Percentiles rank a stretch among this genome's conserved stretches.
Evolutionary conservation across 2,888 invertebrate species (phyloP).

Genomic region (Barypeithes pellucidus): DNA sequence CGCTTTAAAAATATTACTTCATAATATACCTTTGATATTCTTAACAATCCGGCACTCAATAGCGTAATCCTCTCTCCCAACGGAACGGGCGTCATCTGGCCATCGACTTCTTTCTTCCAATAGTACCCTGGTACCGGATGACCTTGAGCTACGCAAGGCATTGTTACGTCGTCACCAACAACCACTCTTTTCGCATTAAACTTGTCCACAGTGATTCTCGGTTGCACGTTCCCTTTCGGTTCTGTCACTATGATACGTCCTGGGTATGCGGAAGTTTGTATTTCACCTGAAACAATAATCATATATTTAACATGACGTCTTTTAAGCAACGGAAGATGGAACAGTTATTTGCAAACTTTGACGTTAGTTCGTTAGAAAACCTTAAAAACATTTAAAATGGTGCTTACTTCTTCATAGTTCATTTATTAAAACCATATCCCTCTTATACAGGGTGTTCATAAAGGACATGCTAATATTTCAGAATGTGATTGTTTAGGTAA

Average conservation of each 20-base stretch:
- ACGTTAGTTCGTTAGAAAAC: too few relatives aligned
- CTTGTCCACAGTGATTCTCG: constrained; percentile 82
- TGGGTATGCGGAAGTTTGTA: constrained; percentile 74
- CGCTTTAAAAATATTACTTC: too few relatives aligned
- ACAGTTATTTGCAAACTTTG: too few relatives aligned
- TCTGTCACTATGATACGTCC: constrained; percentile 82
- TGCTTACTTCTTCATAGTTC: too few relatives aligned
- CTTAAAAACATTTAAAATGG: too few relatives aligned
- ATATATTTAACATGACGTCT: too few relatives aligned
- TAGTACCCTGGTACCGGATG: constrained; percentile 87
- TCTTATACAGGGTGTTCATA: too few relatives aligned
- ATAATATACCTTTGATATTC: constrained; percentile 79
- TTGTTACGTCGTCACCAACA: constrained; percentile 81
- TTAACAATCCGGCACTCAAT: constrained; percentile 78
- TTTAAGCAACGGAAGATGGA: too few relatives aligned
- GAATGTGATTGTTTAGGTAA: too few relatives aligned
- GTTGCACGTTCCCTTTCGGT: constrained; percentile 84
- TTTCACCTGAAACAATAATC: constrained; percentile 71
- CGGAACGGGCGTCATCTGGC: constrained; percentile 78
- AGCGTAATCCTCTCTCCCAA: constrained; percentile 77
- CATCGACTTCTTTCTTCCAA: constrained; percentile 85
- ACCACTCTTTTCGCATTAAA: constrained; percentile 79
- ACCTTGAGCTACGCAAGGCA: constrained; percentile 87
- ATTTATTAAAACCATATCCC: too few relatives aligned
- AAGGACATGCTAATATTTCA: too few relatives aligned